phyloP scores from a whole-genome alignment of 2,113 vertebrate species.

The Misgurnus anguillicaudatus region DNA sequence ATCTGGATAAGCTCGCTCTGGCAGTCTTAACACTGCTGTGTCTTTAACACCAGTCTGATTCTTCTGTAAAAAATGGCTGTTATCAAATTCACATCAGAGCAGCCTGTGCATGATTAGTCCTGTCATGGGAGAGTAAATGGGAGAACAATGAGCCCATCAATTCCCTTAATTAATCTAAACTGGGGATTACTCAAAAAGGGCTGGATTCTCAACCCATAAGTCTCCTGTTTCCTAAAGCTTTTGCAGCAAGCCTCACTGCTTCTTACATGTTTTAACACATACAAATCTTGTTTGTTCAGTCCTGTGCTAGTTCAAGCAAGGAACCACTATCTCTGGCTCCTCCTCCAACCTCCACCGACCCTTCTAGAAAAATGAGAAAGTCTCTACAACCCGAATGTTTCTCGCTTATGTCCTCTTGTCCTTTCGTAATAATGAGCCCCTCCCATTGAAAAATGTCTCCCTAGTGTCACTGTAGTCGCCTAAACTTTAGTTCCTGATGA shows the following conservation, averaged over 20 bases:
- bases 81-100: constrained; percentile 34
- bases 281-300: neutral
- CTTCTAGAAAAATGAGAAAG: neutral
- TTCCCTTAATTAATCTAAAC: constrained; percentile 46
- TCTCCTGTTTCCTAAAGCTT: constrained; percentile 1
- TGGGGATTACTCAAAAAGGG: constrained; percentile 13
- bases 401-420: constrained; percentile 52
- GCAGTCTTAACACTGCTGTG: constrained; percentile 10
- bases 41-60: constrained; percentile 2
- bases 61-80: neutral
- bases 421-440: constrained; percentile 52
- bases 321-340: neutral
- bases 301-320: neutral
- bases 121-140: constrained; percentile 23
- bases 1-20: constrained; percentile 29
- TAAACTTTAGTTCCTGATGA: constrained; percentile 61
- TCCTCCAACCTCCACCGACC: neutral
- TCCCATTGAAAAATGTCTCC: constrained; percentile 30
- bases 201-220: constrained; percentile 12
- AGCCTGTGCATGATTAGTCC: constrained; percentile 12
- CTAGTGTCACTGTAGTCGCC: constrained; percentile 56
- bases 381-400: neutral
- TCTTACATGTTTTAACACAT: constrained; percentile 24
- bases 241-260: neutral
- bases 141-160: constrained; percentile 32